Evolutionary conservation across 2,797 vertebrate genomes (phyloP), one percentile per base, ranked within the genome.

Genomic region (Muraenolepis orangiensis): DNA sequence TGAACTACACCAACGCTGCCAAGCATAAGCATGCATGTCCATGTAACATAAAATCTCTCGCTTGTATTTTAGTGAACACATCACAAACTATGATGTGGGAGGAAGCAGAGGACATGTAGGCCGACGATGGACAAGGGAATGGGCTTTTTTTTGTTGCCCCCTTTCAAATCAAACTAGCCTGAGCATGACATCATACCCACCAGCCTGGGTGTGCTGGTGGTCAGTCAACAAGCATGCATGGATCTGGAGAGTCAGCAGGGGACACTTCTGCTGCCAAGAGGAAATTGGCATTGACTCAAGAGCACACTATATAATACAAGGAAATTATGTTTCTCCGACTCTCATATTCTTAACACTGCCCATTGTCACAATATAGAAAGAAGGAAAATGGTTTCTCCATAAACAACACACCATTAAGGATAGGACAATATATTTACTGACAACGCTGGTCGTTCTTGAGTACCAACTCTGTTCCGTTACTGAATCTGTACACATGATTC

Each of bases 231-330:
- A 76, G 76, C 85, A 80, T 76, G 73, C 72, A 85, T 76, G 69
- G 64, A 87, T 80, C 64, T 75, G 71, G 75, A 82, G 77, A 86
- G 78, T 87, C 82, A 84, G 78, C 69, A 69, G 74, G 79, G 23
- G 66, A 74, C 57, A 77, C 26, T 69, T 83, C 7, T 31, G 77
- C 72, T 80, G 82, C 82, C 78, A 80, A 86, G 77, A 64, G 68
- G 77, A 77, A 81, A 78, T 80, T 78, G 77, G 46, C 67, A 70
- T 77, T 80, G 78, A 78, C 75, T 79, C 16, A 34, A 83, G 70
- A 34, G 77, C 71, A 68, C 51, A 36, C 10, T 34, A 69, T 4
- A 32, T 31, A 34, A 6, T n/a, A 18, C 13, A 30, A 10, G 30
- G 30, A 32, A 31, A 20, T 3, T 5, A 32, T n/a, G 8, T 69